Percentiles rank a stretch among this genome's conserved stretches.
These are phyloP conservation scores for Ormia ochracea DNA, from an alignment of 2,888 invertebrate genomes.

Conservation along the genomic window DNA sequence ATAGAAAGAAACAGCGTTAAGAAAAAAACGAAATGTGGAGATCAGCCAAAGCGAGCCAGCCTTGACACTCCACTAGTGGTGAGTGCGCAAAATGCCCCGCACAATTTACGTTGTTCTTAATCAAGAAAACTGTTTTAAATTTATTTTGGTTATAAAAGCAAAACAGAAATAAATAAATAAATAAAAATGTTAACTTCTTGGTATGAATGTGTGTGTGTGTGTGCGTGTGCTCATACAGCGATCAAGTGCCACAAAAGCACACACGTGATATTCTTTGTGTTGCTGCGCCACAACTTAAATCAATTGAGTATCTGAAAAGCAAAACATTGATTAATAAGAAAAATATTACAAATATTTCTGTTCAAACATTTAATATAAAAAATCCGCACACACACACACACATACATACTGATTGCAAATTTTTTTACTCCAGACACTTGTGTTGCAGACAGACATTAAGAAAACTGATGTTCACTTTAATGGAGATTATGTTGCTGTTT, in stretches of 20 bases:
- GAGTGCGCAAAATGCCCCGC: too few relatives aligned
- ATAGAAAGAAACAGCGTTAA: too few relatives aligned
- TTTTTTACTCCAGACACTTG: constrained; percentile 13
- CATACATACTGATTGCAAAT: background rate
- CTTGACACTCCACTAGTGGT: too few relatives aligned
- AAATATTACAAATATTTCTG: constrained; percentile 9
- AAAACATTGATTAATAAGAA: constrained; percentile 26
- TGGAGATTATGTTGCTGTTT: constrained; percentile 11
- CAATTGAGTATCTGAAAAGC: constrained; percentile 5
- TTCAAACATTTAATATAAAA: constrained; percentile 19
- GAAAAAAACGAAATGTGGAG: too few relatives aligned
- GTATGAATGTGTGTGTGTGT: too few relatives aligned
- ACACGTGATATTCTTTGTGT: background rate
- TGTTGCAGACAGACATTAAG: background rate
- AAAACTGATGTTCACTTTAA: constrained; percentile 19
- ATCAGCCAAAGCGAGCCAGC: too few relatives aligned
- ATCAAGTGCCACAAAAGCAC: background rate
- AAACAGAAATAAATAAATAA: background rate
- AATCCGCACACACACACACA: too few relatives aligned
- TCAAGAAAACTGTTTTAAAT: background rate
- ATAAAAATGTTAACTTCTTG: too few relatives aligned
- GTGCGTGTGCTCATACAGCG: background rate
- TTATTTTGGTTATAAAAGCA: background rate
- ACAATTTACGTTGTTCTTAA: background rate
- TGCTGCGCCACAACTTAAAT: background rate